Conservation (phyloP, 2,113 vertebrate species). For the Amia ocellicauda region DNA sequence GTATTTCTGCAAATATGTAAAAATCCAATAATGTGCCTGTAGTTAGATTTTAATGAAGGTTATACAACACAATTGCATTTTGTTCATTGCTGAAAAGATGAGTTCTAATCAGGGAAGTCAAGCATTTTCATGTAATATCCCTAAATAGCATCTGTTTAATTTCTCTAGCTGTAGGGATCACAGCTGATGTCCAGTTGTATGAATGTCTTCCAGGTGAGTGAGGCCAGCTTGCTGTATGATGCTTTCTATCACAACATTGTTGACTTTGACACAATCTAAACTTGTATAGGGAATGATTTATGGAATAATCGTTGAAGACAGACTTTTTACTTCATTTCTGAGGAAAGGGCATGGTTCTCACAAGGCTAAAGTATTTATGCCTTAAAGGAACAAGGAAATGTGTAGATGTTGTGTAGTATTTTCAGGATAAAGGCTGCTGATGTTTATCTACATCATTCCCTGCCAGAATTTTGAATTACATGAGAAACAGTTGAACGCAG, state of each 20-base stretch:
- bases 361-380: too few species aligned
- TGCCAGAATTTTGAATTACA: too few species aligned
- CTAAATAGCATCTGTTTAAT: constrained; percentile 6
- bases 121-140: neutral
- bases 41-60: neutral
- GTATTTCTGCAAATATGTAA: neutral
- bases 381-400: too few species aligned
- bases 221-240: neutral
- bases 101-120: neutral
- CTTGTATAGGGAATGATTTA: neutral
- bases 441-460: too few species aligned
- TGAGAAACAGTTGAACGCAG: too few species aligned
- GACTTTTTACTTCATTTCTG: too few species aligned
- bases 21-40: neutral
- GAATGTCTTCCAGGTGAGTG: neutral
- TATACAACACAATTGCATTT: neutral
- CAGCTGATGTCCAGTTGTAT: neutral
- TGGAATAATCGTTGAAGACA: too few species aligned
- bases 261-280: constrained; percentile 1
- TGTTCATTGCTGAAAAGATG: neutral
- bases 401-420: too few species aligned
- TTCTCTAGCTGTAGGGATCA: neutral
- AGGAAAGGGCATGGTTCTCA: too few species aligned
- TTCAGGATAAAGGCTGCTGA: too few species aligned
- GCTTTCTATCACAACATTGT: neutral